phyloP scores from a whole-genome alignment of 1,140 invertebrate genomes.

The Drosophila subobscura region DNA sequence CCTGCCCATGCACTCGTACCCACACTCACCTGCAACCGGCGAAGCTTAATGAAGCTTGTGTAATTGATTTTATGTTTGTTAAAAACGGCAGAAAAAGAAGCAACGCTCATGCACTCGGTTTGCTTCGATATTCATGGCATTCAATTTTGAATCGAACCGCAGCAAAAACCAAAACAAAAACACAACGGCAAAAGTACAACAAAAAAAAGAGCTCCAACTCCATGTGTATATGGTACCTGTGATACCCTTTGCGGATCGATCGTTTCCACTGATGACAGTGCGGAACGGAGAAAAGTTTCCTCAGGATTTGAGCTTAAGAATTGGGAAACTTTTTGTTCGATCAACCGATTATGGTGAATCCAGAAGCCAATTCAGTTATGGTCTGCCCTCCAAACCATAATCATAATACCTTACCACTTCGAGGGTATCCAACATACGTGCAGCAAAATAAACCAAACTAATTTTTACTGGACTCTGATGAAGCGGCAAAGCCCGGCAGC shows the following conservation, averaged over 20 bases:
- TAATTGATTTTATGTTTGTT: constrained; percentile 81
- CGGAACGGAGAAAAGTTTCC: neutral
- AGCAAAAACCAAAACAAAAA: constrained; percentile 32
- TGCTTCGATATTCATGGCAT: constrained; percentile 70
- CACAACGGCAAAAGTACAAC: neutral
- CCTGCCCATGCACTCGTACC: neutral
- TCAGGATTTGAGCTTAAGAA: too few relatives aligned
- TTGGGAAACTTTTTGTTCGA: too few relatives aligned
- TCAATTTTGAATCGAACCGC: constrained; percentile 74
- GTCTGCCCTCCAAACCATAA: too few relatives aligned
- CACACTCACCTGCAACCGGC: constrained; percentile 22
- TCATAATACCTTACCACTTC: too few relatives aligned
- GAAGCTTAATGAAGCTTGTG: constrained; percentile 78
- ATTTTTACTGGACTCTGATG: constrained; percentile 52
- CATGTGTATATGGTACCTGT: too few relatives aligned
- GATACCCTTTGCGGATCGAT: too few relatives aligned
- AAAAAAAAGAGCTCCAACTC: constrained; percentile 5
- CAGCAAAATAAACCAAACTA: constrained; percentile 52
- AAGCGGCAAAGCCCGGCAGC: constrained; percentile 54
- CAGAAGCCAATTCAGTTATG: too few relatives aligned
- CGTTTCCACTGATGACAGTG: too few relatives aligned
- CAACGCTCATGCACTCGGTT: constrained; percentile 65
- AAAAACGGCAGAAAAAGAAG: constrained; percentile 80
- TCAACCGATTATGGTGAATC: too few relatives aligned
- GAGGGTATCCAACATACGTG: too few relatives aligned